Conservation (phyloP, 2,888 invertebrate genomes). For the Zhuqinia jingwanae region DNA sequence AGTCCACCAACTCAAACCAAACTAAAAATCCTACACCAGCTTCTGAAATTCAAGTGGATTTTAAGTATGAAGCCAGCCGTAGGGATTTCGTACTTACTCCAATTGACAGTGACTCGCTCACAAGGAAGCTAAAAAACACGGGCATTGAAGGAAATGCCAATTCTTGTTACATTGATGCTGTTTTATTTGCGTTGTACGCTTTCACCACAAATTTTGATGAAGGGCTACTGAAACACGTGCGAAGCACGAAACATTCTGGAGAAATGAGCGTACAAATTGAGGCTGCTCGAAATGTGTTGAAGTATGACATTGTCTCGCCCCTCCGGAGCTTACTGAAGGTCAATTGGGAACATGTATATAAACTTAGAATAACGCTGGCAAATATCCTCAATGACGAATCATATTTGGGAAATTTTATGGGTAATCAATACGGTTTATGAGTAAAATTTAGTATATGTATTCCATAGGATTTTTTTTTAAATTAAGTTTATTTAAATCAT, state of each 20-base stretch:
- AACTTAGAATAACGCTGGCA: background rate
- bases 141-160: background rate
- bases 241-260: background rate
- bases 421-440: background rate
- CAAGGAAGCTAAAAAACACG: background rate
- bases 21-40: background rate
- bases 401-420: background rate
- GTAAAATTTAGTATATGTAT: background rate
- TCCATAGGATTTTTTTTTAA: background rate
- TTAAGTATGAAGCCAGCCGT: background rate
- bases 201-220: background rate
- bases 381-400: background rate
- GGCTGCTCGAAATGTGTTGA: background rate
- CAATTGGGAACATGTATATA: background rate
- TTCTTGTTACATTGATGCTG: background rate
- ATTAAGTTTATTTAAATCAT: background rate
- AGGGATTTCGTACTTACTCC: background rate
- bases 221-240: background rate
- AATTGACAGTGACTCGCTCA: background rate
- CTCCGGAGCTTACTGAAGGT: background rate
- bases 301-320: background rate
- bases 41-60: background rate
- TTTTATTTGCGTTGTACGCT: background rate
- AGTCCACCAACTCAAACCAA: background rate
- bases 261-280: background rate